Conservation (phyloP, 1,140 invertebrate genomes). For the Platyscapa corneri region DNA sequence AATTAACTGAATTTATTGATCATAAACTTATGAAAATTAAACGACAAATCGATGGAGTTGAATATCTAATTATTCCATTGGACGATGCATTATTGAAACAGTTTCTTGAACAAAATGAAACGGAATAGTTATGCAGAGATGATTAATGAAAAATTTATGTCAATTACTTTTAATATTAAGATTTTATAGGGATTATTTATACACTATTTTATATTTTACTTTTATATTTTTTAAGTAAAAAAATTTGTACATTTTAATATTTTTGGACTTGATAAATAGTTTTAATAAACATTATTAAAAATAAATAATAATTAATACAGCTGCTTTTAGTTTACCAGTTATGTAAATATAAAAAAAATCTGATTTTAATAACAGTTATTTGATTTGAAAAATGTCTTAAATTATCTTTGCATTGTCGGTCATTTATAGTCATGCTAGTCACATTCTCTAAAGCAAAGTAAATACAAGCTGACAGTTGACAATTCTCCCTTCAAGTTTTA, state of each 20-base stretch:
- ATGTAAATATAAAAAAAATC: no score
- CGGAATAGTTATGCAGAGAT: background rate
- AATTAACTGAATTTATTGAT: slow-evolving; percentile 94
- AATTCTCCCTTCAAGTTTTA: background rate
- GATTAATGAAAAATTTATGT: background rate
- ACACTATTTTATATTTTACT: no score
- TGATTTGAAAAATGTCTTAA: background rate
- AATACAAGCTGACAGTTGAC: background rate
- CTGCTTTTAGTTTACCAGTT: no score
- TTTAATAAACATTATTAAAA: no score
- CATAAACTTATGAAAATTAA: slow-evolving; percentile 91
- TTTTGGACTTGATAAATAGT: no score
- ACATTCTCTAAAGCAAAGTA: background rate
- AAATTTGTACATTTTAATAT: no score
- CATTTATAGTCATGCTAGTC: background rate
- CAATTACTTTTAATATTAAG: background rate
- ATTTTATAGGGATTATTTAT: no score
- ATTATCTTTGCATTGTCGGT: background rate
- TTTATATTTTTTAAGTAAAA: no score
- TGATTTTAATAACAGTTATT: no score
- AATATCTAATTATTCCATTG: slow-evolving; percentile 88
- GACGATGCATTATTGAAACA: slow-evolving; percentile 83
- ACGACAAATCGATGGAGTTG: slow-evolving; percentile 85
- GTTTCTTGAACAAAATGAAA: slow-evolving; percentile 78
- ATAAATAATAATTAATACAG: no score